These are phyloP conservation scores for Distichodus sexfasciatus DNA, from an alignment of 2,797 vertebrate species.

Conservation along the genomic window DNA sequence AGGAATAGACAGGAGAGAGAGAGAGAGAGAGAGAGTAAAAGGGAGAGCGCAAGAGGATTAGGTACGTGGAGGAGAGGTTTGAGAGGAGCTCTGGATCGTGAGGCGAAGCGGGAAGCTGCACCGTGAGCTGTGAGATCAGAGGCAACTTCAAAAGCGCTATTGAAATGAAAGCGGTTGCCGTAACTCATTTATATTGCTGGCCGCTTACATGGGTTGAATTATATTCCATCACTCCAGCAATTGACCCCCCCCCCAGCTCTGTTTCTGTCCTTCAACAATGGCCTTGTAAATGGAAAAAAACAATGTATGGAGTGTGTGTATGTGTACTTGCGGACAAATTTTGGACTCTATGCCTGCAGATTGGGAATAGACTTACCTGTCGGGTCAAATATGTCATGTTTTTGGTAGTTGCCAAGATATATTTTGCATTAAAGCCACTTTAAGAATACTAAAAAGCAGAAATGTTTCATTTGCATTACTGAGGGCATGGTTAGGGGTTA, in stretches of 20 bases:
- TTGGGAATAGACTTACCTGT: no score
- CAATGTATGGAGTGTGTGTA: no score
- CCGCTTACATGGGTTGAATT: conserved; percentile 10
- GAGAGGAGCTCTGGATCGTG: not conserved
- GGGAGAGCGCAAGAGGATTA: not conserved
- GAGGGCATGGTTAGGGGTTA: no score
- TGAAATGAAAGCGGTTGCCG: conserved; percentile 24
- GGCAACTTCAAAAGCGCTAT: conserved; percentile 26
- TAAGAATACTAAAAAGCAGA: no score
- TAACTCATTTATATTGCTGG: conserved; percentile 17
- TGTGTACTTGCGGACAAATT: no score
- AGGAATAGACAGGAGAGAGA: not conserved
- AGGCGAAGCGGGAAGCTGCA: not conserved
- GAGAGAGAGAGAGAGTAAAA: not conserved
- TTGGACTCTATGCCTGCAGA: no score
- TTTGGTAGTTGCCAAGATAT: no score
- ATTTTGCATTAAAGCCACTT: no score
- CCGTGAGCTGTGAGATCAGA: conserved; percentile 24
- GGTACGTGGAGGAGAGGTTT: no score
- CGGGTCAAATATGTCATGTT: no score
- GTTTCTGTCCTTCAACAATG: conserved; percentile 12
- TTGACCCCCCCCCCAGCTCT: not conserved
- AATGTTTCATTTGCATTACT: no score
- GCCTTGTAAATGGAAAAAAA: conserved; percentile 4
- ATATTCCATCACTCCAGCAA: conserved; percentile 5